Conservation (phyloP, 2,888 invertebrate genomes). For the Lasius platythorax region DNA sequence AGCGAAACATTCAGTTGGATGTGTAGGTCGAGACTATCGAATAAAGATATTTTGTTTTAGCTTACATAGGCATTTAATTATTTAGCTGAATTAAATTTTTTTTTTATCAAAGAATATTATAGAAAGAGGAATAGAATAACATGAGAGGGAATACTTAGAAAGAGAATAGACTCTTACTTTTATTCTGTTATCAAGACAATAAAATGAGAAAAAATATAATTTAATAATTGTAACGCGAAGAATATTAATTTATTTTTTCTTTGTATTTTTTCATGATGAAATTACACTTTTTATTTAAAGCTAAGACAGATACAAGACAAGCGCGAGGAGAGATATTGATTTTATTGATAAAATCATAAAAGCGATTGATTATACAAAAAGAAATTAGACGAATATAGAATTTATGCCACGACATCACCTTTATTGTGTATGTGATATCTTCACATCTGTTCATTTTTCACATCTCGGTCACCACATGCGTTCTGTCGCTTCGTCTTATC, state of each 20-base stretch:
- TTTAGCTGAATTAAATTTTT: background rate
- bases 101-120: background rate
- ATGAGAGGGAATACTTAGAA: background rate
- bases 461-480: slow-evolving; percentile 63
- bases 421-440: slow-evolving; percentile 54
- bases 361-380: background rate
- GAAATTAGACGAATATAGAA: background rate
- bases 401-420: slow-evolving; percentile 20
- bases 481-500: slow-evolving; percentile 64
- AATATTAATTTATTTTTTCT: background rate
- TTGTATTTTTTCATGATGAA: background rate
- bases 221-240: background rate
- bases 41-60: background rate
- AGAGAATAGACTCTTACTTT: background rate
- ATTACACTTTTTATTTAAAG: background rate
- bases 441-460: slow-evolving; percentile 71
- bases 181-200: background rate
- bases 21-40: background rate
- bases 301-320: background rate
- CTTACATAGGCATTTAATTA: background rate
- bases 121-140: background rate
- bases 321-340: background rate
- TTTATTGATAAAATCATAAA: background rate
- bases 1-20: background rate
- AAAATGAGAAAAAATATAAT: background rate